Conservation (phyloP, 2,797 vertebrate genomes). For the Otus scops region DNA sequence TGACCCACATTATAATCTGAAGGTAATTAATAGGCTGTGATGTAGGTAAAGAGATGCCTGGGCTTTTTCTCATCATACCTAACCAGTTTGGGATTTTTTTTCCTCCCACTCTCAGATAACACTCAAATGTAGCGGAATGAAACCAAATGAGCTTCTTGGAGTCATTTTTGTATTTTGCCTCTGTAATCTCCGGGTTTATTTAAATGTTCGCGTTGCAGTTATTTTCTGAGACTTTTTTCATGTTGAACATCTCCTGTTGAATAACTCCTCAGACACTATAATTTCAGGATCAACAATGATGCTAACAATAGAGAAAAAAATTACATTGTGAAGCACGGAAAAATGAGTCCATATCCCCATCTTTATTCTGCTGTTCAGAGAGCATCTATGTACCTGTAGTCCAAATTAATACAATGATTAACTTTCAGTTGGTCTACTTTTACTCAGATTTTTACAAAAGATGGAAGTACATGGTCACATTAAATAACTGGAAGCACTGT, state of each 20-base stretch:
- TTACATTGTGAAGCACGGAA: slow-evolving; percentile 37
- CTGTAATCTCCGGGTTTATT: slow-evolving; percentile 43
- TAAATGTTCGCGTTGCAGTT: slow-evolving; percentile 38
- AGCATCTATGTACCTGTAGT: neutral
- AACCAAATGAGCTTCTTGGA: neutral
- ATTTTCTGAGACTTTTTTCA: slow-evolving; percentile 60
- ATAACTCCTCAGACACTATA: slow-evolving; percentile 64
- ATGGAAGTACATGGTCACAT: neutral
- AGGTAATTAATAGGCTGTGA: neutral
- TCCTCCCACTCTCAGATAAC: neutral
- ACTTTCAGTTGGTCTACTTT: slow-evolving; percentile 33
- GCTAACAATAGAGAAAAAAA: slow-evolving; percentile 61
- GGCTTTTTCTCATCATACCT: neutral
- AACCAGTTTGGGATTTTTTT: neutral
- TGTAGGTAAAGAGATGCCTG: neutral
- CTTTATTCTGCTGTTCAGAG: slow-evolving; percentile 55
- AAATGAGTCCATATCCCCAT: slow-evolving; percentile 11
- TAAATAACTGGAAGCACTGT: neutral
- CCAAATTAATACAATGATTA: slow-evolving; percentile 56
- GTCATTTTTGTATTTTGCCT: slow-evolving; percentile 3
- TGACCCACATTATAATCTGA: neutral
- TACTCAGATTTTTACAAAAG: slow-evolving; percentile 22
- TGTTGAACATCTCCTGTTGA: slow-evolving; percentile 7
- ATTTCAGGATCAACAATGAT: slow-evolving; percentile 73
- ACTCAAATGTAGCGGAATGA: neutral